Conservation (phyloP, 2,888 invertebrate genomes). For the Limulus polyphemus region DNA sequence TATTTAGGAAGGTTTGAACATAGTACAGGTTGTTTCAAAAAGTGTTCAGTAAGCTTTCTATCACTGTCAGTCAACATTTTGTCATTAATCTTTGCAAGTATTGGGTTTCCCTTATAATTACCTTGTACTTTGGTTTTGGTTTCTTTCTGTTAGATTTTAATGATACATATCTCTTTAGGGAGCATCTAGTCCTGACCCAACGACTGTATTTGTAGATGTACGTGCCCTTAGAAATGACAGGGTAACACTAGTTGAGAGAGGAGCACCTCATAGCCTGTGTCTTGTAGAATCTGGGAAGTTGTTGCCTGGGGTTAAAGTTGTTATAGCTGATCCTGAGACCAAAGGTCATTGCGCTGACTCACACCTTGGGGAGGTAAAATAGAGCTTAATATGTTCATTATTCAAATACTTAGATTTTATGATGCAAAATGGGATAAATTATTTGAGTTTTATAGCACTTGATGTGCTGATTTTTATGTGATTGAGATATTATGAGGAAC, state of each 20-base stretch:
- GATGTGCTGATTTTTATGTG: not conserved
- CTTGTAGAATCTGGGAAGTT: constrained; percentile 97
- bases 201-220: constrained; percentile 91
- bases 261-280: constrained; percentile 93
- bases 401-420: not conserved
- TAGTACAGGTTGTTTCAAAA: too few relatives aligned
- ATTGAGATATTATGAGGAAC: too few relatives aligned
- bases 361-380: constrained; percentile 82
- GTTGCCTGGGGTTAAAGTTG: constrained; percentile 94
- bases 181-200: constrained; percentile 82
- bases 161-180: constrained; percentile 40
- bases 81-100: too few relatives aligned
- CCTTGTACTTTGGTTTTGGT: too few relatives aligned
- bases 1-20: too few relatives aligned
- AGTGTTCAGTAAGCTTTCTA: too few relatives aligned
- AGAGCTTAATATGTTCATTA: not conserved
- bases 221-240: constrained; percentile 94
- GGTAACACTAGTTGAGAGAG: constrained; percentile 93
- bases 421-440: not conserved
- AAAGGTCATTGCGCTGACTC: constrained; percentile 99
- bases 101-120: too few relatives aligned
- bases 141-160: too few relatives aligned
- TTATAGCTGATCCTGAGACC: constrained; percentile 98
- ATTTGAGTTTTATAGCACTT: not conserved
- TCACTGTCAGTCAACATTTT: too few relatives aligned